Evolutionary conservation across 2,113 vertebrate species (phyloP).

Genomic region (Spheniscus mendiculus): DNA sequence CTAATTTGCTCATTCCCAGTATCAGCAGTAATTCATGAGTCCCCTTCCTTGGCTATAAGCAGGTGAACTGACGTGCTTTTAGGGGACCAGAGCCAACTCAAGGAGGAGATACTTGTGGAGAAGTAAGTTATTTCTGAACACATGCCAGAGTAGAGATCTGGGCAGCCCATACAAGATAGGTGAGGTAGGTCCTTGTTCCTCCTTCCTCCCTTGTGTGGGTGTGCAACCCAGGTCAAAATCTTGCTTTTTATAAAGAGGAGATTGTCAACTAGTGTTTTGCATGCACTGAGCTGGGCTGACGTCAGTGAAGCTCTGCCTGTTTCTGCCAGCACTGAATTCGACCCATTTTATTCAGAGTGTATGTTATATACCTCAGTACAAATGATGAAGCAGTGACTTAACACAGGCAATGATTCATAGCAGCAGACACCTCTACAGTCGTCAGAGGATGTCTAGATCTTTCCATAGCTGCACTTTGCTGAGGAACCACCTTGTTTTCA

Average conservation of each 20-base stretch:
- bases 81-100: neutral
- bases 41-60: neutral
- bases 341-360: slow-evolving; percentile 27
- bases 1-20: neutral
- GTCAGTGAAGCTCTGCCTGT: neutral
- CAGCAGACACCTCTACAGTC: slow-evolving; percentile 14
- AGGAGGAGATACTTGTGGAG: neutral
- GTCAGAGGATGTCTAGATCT: slow-evolving; percentile 1
- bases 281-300: neutral
- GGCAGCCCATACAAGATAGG: neutral
- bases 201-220: neutral
- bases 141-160: neutral
- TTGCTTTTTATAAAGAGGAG: neutral
- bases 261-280: neutral
- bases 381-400: slow-evolving; percentile 38
- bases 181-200: neutral
- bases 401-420: slow-evolving; percentile 44
- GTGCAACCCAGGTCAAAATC: neutral
- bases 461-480: neutral
- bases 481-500: neutral
- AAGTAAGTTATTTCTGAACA: neutral
- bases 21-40: neutral
- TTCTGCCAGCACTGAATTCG: neutral
- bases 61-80: neutral
- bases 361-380: neutral